These are phyloP conservation scores for Schizothorax lantsangensis DNA, from an alignment of 2,797 vertebrate species.

Conservation along the genomic window DNA sequence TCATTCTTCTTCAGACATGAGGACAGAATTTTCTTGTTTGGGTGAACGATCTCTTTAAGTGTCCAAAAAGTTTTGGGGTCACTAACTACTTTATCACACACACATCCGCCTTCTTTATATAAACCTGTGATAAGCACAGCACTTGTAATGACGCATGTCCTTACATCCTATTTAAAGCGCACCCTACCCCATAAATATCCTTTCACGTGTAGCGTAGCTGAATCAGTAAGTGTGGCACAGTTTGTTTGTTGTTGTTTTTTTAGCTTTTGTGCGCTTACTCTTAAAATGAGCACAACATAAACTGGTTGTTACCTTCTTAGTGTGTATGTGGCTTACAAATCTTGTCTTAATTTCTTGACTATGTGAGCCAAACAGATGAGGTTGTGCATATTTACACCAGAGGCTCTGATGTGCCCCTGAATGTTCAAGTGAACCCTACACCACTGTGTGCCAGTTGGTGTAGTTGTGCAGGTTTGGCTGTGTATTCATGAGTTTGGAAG, in stretches of 20 bases:
- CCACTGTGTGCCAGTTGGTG: not conserved
- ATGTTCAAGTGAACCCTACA: not conserved
- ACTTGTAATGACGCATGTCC: not conserved
- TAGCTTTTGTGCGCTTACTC: not conserved
- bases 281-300: not conserved
- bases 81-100: not conserved
- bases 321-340: slow-evolving; percentile 1
- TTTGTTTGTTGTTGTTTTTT: not conserved
- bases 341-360: not conserved
- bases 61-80: not conserved
- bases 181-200: not conserved
- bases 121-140: not conserved
- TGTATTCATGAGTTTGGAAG: slow-evolving; percentile 18
- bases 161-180: not conserved
- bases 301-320: not conserved
- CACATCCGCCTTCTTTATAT: not conserved
- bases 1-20: not conserved
- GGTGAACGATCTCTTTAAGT: not conserved
- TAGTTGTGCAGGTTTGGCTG: slow-evolving; percentile 2
- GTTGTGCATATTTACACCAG: not conserved
- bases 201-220: not conserved
- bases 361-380: not conserved
- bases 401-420: not conserved
- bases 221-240: not conserved
- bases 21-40: not conserved